A percentile compares a stretch with the other conserved stretches of the same genome.
Evolutionary conservation across 2,888 invertebrate genomes (phyloP).

Genomic region (Lamellibrachia columna): DNA sequence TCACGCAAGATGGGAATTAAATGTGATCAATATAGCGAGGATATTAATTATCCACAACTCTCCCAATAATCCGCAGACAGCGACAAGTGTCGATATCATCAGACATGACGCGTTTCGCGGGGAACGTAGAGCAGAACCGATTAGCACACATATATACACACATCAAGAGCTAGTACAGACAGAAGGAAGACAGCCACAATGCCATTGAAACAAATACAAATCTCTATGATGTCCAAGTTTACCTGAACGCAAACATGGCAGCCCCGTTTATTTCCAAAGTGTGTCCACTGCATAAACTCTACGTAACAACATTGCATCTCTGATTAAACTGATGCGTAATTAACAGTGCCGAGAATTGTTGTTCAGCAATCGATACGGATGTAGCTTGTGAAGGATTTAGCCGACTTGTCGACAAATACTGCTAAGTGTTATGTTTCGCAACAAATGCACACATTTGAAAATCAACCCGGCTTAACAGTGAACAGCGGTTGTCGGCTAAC

Average conservation of each 20-base stretch:
- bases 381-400: too few relatives aligned
- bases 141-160: neutral
- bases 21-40: too few relatives aligned
- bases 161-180: neutral
- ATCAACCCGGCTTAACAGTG: neutral
- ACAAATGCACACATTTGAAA: neutral
- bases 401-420: neutral
- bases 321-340: neutral
- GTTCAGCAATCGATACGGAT: neutral
- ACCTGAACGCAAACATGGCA: neutral
- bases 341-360: neutral
- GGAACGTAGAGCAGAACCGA: neutral
- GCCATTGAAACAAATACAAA: neutral
- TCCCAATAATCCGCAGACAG: too few relatives aligned
- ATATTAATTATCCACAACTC: too few relatives aligned
- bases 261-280: neutral
- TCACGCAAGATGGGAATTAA: too few relatives aligned
- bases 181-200: neutral
- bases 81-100: neutral
- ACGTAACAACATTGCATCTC: neutral
- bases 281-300: neutral
- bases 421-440: conserved; percentile 10
- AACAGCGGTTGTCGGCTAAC: neutral
- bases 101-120: neutral
- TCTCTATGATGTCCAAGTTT: neutral